Conservation (phyloP, 2,113 vertebrate genomes). For the Saccopteryx bilineata region DNA sequence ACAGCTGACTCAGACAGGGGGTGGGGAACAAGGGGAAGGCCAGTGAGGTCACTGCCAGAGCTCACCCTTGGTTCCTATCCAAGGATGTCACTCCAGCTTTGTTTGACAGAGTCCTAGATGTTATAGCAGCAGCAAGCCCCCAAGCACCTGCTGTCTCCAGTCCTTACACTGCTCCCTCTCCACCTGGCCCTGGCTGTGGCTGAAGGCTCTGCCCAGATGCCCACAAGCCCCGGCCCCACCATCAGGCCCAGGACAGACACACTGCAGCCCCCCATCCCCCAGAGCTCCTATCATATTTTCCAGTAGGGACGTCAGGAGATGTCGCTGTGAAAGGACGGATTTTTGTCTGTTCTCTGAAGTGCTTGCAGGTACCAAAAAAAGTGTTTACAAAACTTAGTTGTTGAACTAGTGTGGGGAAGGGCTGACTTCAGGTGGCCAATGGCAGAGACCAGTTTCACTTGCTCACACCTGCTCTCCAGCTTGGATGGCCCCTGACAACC, state of each 20-base stretch:
- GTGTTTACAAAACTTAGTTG: neutral
- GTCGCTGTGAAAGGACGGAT: neutral
- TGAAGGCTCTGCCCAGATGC: neutral
- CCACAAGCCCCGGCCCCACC: too few species aligned
- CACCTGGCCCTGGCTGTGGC: neutral
- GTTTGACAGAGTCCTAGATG: neutral
- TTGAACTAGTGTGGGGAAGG: neutral
- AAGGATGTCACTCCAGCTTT: neutral
- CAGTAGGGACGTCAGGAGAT: neutral
- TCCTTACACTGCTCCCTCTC: neutral
- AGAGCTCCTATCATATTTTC: neutral
- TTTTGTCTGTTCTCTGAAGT: neutral
- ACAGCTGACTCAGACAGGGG: fast-evolving
- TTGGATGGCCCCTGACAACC: neutral
- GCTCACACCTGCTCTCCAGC: neutral
- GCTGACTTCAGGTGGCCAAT: neutral
- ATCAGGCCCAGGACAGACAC: neutral
- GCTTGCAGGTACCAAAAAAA: neutral
- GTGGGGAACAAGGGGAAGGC: fast-evolving
- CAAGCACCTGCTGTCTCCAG: fast-evolving
- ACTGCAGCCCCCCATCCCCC: neutral
- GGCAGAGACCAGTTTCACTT: neutral
- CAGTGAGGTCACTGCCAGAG: neutral
- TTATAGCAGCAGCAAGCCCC: neutral
- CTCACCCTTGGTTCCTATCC: neutral